Evolutionary conservation across 2,888 invertebrate species (phyloP).

Genomic region (Pristionchus entomophagus): DNA sequence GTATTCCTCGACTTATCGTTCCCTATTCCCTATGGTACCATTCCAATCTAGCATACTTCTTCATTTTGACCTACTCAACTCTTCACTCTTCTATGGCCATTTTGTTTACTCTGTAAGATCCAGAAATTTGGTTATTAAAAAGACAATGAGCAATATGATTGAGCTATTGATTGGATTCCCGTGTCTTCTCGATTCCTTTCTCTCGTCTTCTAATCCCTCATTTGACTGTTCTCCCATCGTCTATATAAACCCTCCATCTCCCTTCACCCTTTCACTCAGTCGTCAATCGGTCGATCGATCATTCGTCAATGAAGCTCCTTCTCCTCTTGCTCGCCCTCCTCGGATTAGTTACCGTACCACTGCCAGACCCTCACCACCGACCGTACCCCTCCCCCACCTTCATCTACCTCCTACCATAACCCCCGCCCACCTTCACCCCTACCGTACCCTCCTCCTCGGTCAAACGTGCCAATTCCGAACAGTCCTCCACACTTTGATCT

Average conservation of each 20-base stretch:
- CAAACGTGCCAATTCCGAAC: no score
- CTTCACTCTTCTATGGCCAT: no score
- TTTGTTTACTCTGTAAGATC: no score
- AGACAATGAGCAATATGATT: no score
- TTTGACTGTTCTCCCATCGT: neutral
- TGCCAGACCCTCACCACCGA: neutral
- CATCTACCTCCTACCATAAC: no score
- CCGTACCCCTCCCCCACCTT: neutral
- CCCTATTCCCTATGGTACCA: no score
- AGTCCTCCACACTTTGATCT: neutral
- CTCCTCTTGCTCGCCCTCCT: slow-evolving; percentile 6
- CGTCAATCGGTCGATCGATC: neutral
- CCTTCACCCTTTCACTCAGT: neutral
- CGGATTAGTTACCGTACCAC: neutral
- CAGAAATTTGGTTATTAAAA: no score
- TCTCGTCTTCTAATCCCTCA: neutral
- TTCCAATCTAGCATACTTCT: no score
- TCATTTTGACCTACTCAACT: no score
- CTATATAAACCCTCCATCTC: neutral
- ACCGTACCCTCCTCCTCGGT: no score
- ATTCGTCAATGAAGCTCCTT: neutral
- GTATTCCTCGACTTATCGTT: no score
- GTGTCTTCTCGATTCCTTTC: neutral
- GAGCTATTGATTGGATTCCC: neutral
- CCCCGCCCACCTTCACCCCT: no score